Conservation (phyloP, 2,113 vertebrate genomes). For the Chaetops frenatus region DNA sequence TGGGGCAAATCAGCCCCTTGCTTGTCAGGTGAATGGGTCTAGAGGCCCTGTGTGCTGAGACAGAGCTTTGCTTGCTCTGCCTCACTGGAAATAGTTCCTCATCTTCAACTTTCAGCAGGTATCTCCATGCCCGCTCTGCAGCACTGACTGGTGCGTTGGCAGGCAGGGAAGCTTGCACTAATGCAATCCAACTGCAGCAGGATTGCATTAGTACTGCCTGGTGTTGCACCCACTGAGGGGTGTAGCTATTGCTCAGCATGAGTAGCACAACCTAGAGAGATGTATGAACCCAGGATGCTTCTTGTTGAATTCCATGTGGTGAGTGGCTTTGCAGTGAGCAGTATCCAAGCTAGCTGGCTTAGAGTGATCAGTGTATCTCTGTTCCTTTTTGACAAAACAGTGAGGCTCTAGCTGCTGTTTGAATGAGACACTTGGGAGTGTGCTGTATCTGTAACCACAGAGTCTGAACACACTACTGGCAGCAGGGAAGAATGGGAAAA, state of each 20-base stretch:
- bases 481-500: neutral
- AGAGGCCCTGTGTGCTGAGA: neutral
- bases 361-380: neutral
- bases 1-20: neutral
- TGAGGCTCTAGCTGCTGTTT: neutral
- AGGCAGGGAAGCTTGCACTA: neutral
- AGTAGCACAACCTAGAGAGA: neutral
- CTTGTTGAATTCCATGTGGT: neutral
- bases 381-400: neutral
- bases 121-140: neutral
- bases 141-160: neutral
- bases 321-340: neutral
- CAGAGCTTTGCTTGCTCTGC: neutral
- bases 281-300: neutral
- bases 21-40: neutral
- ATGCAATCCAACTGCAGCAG: neutral
- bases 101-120: neutral
- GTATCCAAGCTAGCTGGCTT: neutral
- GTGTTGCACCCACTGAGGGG: neutral
- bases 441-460: neutral
- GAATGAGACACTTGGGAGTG: neutral
- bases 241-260: neutral
- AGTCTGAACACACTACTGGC: neutral
- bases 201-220: neutral
- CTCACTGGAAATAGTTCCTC: neutral